Base-by-base conservation (phyloP, 2,113 vertebrate species). In the Cygnus atratus region DNA sequence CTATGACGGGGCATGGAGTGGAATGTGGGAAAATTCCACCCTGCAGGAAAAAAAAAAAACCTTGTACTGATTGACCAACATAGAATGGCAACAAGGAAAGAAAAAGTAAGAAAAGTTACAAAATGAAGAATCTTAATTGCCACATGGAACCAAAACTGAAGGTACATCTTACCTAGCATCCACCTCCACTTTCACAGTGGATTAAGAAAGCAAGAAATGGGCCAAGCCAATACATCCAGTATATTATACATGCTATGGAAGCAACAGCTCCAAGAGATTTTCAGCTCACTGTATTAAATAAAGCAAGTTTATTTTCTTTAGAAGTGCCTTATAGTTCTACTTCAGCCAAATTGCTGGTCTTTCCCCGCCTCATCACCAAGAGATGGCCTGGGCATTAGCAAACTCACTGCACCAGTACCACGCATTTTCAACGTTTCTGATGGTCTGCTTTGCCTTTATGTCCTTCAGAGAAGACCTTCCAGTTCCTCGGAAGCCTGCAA, bases 1-100 rank as follows among this genome's bases (percentile, higher is more conserved):
- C 39, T 93, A 87, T 0, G 3, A 55, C 0, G 1, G 20, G 4
- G 11, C 43, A 81, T 5, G 1, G 18, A 77, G 28, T 67, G 13
- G 11, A 90, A 88, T 0, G 1, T 0, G 3, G 16, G 31, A 54
- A 11, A 19, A 88, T 8, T 28, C 28, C 46, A 41, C 54, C 44
- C 20, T 13, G 8, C 16, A 22, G 5, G 33, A 57, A 19, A 10
- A 46, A 20, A 35, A 16, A 54, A 24, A 18, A 11, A 61, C 11
- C 1, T 21, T 48, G 7, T 48, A 70, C 13, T 18, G 11, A n/a
- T 24, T 44, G 39, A 19, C 25, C 68, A 93, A 84, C 35, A 39
- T 5, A 58, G 26, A 29, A 6, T 3, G 3, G 67, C 21, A 57
- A 11, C 29, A 70, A 84, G 7, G 71, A 67, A 81, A 68, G 66